Evolutionary conservation across 2,113 vertebrate genomes (phyloP).

Genomic region (Elephantulus edwardii): DNA sequence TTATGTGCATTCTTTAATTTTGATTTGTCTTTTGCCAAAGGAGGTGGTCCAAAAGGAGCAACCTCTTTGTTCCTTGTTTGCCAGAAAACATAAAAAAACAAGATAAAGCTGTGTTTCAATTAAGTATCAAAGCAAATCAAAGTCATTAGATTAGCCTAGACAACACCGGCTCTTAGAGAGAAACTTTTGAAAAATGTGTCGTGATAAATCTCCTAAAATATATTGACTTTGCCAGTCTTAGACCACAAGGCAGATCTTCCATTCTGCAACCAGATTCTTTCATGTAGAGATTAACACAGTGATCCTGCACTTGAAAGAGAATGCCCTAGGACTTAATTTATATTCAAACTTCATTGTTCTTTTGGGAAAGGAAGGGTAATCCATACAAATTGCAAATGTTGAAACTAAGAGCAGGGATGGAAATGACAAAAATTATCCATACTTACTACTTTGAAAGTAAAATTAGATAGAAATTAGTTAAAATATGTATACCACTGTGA

Average conservation of each 20-base stretch:
- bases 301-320: conserved; percentile 83
- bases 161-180: conserved; percentile 74
- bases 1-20: neutral
- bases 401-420: conserved; percentile 57
- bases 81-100: conserved; percentile 73
- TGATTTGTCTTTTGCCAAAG: conserved; percentile 32
- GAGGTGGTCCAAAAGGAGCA: conserved; percentile 59
- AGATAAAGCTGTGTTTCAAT: conserved; percentile 77
- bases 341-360: conserved; percentile 74
- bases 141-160: conserved; percentile 80
- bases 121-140: conserved; percentile 79
- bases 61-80: conserved; percentile 74
- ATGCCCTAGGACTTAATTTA: conserved; percentile 79
- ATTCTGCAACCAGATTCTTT: conserved; percentile 77
- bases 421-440: conserved; percentile 56
- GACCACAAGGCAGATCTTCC: conserved; percentile 75
- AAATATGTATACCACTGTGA: neutral
- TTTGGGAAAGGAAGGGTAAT: conserved; percentile 76
- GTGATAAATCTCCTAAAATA: conserved; percentile 83
- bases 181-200: conserved; percentile 77
- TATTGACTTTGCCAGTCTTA: conserved; percentile 80
- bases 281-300: conserved; percentile 83
- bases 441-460: conserved; percentile 31
- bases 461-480: neutral
- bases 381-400: conserved; percentile 69